Percentiles rank a stretch among this genome's conserved stretches.
These are phyloP conservation scores for Hypsibius dujardini DNA, from an alignment of 1,140 invertebrate genomes.

Conservation along the genomic window DNA sequence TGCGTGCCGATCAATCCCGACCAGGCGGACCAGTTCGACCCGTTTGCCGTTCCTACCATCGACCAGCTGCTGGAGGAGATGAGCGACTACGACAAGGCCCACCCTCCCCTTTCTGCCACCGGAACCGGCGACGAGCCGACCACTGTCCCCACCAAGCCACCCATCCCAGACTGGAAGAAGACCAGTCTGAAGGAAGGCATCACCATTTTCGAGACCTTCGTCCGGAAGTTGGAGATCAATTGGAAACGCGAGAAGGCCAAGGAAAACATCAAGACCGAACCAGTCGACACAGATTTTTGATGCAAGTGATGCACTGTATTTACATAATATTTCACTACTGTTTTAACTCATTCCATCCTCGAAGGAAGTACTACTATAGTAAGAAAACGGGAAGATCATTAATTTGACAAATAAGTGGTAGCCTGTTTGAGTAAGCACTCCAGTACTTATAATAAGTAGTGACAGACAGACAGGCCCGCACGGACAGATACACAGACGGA, in stretches of 20 bases:
- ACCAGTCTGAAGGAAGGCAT: slow-evolving; percentile 50
- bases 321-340: no score
- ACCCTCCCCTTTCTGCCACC: slow-evolving; percentile 31
- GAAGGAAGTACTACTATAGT: no score
- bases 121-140: slow-evolving; percentile 18
- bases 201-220: slow-evolving; percentile 51
- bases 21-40: slow-evolving; percentile 53
- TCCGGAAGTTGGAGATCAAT: slow-evolving; percentile 39
- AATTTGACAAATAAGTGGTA: no score
- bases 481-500: no score
- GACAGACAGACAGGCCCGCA: no score
- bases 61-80: slow-evolving; percentile 44
- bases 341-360: no score
- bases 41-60: slow-evolving; percentile 53
- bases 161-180: slow-evolving; percentile 50
- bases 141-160: not conserved
- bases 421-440: no score
- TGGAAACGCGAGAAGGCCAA: slow-evolving; percentile 23
- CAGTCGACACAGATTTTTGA: no score
- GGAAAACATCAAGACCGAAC: no score
- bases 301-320: no score
- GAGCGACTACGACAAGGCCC: slow-evolving; percentile 35
- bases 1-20: slow-evolving; percentile 65
- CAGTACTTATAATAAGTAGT: no score
- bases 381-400: no score